Base-by-base conservation (phyloP, 1,140 invertebrate genomes). In the Brachionus rotundiformis region DNA sequence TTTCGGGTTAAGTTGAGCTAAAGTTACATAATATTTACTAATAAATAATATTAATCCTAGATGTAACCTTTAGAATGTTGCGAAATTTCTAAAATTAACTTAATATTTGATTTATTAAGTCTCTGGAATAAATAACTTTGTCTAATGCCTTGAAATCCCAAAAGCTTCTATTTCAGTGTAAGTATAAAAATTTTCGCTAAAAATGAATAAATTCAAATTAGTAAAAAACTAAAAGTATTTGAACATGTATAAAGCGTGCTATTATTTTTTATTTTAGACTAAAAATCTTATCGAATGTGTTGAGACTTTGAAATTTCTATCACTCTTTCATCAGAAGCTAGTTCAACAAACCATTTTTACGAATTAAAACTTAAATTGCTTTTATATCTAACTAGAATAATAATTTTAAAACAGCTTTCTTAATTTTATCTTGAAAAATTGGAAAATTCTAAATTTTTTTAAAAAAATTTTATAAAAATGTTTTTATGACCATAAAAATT, bases 251-350 rank as follows among this genome's bases (percentile, higher is more conserved):
- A 54, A 54, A n/a, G 47, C 47, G 19, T 54, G 47, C 47, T 54
- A 19, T 54, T 54, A 7, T 8, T 54, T 1, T n/a, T n/a, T n/a
- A n/a, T n/a, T n/a, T n/a, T n/a, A n/a, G 13, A 54, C 5, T 6
- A 25, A 54, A 54, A 39, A 54, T 4, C 47, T 54, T 54, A 54
- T 54, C 47, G n/a, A 54, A 54, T 7, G 19, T 54, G 3, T 54
- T 54, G 47, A 23, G 23, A 54, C 47, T 54, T 54, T 54, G 47
- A 54, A 54, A 54, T 54, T 54, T 54, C 47, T 54, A 54, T 54
- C 47, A 54, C 47, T 54, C 47, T 19, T 54, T 19, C 47, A 54
- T 54, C 19, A 54, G 47, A 54, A 54, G 47, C n/a, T 54, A 25
- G 7, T 54, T 54, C n/a, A 54, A 54, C 47, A 19, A 54, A 16